Conservation (phyloP, 1,140 invertebrate genomes). For the Drosophila murphyi region DNA sequence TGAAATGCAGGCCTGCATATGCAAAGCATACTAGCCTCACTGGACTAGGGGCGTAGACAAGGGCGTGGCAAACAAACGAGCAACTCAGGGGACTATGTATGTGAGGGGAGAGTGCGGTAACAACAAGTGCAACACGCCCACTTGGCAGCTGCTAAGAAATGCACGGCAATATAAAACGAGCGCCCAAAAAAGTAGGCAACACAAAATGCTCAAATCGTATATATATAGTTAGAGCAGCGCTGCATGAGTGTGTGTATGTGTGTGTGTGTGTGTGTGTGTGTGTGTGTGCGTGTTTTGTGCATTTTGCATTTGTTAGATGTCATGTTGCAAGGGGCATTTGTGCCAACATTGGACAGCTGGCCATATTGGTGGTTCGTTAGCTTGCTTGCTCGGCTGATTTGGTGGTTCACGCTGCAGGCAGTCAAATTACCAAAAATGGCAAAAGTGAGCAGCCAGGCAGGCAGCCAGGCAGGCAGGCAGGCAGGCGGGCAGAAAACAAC, state of each 20-base stretch:
- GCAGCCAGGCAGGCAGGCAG: not conserved
- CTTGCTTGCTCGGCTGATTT: constrained; percentile 40
- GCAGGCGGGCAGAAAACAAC: constrained; percentile 30
- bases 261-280: not conserved
- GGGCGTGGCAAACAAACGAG: constrained; percentile 6
- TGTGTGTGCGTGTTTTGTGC: constrained; percentile 34
- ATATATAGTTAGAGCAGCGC: not conserved
- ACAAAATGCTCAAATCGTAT: constrained; percentile 17
- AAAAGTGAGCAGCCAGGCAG: constrained; percentile 41
- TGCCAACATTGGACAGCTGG: constrained; percentile 48
- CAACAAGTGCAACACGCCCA: constrained; percentile 8
- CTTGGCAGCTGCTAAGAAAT: constrained; percentile 30
- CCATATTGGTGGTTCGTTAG: constrained; percentile 19
- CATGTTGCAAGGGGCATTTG: constrained; percentile 56
- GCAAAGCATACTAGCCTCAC: constrained; percentile 13
- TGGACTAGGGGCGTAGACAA: not conserved
- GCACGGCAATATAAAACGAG: constrained; percentile 22
- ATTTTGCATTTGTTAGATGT: constrained; percentile 73
- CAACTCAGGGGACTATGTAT: not conserved
- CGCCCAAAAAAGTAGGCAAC: constrained; percentile 49
- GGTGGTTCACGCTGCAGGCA: constrained; percentile 52
- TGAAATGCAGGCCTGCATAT: constrained; percentile 10
- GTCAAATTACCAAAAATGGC: constrained; percentile 75
- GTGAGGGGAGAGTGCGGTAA: not conserved
- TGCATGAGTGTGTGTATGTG: too few species aligned